Conservation (phyloP, 2,113 vertebrate genomes). For the Indicator indicator region DNA sequence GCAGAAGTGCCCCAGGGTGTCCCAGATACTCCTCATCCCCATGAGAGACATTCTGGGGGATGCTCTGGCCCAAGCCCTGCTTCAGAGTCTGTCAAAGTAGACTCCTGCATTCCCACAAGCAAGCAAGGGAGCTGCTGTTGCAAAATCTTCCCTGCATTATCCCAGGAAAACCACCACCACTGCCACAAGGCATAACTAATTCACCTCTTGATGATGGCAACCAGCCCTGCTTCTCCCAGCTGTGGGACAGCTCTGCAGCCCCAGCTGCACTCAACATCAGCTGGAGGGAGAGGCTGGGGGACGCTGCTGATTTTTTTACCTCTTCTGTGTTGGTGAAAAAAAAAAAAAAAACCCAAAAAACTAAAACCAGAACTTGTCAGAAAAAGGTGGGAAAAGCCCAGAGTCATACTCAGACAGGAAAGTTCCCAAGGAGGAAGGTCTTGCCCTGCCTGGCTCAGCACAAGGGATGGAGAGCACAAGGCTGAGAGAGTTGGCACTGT, state of each 20-base stretch:
- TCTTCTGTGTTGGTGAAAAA: not conserved
- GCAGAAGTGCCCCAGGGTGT: not conserved
- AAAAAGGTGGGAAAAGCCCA: not conserved
- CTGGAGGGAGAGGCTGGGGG: not conserved
- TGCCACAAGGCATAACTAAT: accelerated
- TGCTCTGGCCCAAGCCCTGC: not conserved
- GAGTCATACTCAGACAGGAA: not conserved
- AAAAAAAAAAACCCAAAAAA: too few species aligned
- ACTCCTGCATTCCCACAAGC: accelerated
- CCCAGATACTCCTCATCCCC: accelerated
- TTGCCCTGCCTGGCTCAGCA: not conserved
- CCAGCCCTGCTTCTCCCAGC: accelerated
- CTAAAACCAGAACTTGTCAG: not conserved
- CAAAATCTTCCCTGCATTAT: not conserved
- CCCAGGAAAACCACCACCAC: not conserved
- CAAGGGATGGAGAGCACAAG: too few species aligned
- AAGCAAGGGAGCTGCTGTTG: not conserved
- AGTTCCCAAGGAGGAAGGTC: not conserved
- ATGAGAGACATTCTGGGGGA: not conserved
- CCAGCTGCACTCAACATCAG: accelerated
- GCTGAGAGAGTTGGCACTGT: too few species aligned
- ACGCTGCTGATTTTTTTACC: not conserved
- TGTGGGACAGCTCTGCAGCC: not conserved
- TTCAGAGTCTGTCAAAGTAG: not conserved
- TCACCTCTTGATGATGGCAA: not conserved